Evolutionary conservation across 2,888 invertebrate species (phyloP).

Genomic region (Tenodera sinensis): DNA sequence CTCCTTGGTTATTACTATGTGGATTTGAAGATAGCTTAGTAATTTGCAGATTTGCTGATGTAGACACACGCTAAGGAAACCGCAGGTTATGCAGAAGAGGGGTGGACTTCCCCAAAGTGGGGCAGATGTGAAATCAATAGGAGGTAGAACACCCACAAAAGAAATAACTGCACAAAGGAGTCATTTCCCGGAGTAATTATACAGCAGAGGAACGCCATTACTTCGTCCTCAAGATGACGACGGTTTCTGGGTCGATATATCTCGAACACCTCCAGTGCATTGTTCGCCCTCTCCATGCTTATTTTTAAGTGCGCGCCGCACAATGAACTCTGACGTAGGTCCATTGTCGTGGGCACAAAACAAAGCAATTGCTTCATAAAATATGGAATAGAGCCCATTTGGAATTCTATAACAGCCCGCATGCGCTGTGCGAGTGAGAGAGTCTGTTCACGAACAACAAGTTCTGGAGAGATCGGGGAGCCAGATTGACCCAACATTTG

Average conservation of each 20-base stretch:
- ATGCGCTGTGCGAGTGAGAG: neutral
- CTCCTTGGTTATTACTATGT: too few relatives aligned
- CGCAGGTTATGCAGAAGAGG: neutral
- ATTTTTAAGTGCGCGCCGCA: neutral
- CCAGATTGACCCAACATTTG: neutral
- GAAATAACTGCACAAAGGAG: neutral
- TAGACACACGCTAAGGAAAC: neutral
- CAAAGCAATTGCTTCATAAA: constrained; percentile 17
- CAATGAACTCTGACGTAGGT: neutral
- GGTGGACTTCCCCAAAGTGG: neutral
- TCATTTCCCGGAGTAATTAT: neutral
- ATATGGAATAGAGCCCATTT: constrained; percentile 11
- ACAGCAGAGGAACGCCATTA: neutral
- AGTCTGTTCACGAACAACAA: neutral
- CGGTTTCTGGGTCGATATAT: neutral
- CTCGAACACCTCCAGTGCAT: neutral
- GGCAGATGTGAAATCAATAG: neutral
- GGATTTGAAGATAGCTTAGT: too few relatives aligned
- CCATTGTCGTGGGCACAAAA: neutral
- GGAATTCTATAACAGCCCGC: constrained; percentile 2
- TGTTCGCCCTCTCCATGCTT: neutral
- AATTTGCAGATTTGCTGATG: neutral
- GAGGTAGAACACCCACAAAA: neutral
- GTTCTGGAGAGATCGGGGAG: neutral
- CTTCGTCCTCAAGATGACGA: neutral